Conservation (phyloP, 2,888 invertebrate species). For the Drosophila affinis region DNA sequence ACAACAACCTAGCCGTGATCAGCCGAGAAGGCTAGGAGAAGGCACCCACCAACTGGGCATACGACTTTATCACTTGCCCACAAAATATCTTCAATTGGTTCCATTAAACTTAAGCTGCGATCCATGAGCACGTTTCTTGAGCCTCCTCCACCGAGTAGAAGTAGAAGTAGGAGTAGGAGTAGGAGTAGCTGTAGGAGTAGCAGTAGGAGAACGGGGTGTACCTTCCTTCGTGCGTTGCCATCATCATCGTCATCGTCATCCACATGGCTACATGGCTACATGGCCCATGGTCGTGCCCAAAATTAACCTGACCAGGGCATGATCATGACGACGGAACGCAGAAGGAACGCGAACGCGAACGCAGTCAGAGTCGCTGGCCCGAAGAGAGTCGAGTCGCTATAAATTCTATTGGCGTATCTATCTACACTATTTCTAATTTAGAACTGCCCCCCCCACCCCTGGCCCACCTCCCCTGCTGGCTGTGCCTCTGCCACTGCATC, state of each 20-base stretch:
- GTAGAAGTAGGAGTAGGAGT: slow-evolving; percentile 25
- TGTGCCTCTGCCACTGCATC: too few species aligned
- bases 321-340: slow-evolving; percentile 65
- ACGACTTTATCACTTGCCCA: slow-evolving; percentile 81
- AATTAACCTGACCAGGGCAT: slow-evolving; percentile 75
- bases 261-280: slow-evolving; percentile 20
- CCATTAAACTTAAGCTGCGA: slow-evolving; percentile 78
- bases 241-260: slow-evolving; percentile 66
- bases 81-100: slow-evolving; percentile 81
- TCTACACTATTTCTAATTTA: slow-evolving; percentile 80
- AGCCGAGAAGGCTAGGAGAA: slow-evolving; percentile 1
- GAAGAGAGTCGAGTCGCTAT: slow-evolving; percentile 49
- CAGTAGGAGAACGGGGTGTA: not conserved
- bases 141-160: slow-evolving; percentile 2
- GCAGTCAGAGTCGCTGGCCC: slow-evolving; percentile 39
- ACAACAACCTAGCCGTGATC: not conserved
- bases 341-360: slow-evolving; percentile 1
- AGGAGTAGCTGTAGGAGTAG: slow-evolving; percentile 34
- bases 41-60: slow-evolving; percentile 68
- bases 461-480: not conserved
- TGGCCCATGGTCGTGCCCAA: slow-evolving; percentile 62
- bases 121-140: slow-evolving; percentile 58
- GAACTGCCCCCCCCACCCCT: slow-evolving; percentile 45
- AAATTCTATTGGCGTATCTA: slow-evolving; percentile 79
- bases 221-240: slow-evolving; percentile 71